Conservation (phyloP, 2,797 vertebrate species). For the Typhlichthys eigenmanni region DNA sequence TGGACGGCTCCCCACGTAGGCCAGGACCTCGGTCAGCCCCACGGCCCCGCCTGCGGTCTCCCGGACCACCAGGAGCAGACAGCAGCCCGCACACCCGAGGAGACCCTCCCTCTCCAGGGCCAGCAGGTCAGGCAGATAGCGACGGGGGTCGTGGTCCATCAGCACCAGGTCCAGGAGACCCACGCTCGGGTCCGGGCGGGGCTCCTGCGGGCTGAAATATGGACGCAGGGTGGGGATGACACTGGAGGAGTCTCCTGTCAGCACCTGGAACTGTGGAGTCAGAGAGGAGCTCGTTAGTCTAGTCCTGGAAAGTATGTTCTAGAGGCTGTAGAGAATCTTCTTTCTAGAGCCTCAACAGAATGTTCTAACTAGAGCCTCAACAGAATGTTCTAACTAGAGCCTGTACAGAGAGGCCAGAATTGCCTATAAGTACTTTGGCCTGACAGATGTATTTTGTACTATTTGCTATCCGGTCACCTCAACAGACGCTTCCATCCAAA, state of each 20-base stretch:
- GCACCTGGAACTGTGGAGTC: slow-evolving; percentile 64
- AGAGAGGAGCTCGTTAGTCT: background rate
- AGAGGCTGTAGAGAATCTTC: too few relatives aligned
- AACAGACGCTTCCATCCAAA: too few relatives aligned
- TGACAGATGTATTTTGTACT: too few relatives aligned
- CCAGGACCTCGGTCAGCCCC: slow-evolving; percentile 34
- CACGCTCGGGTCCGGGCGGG: background rate
- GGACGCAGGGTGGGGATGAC: slow-evolving; percentile 51
- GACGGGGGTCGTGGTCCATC: slow-evolving; percentile 69
- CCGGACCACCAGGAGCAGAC: slow-evolving; percentile 60
- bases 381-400: too few relatives aligned
- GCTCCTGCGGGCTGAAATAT: slow-evolving; percentile 21
- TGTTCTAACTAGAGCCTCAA: too few relatives aligned
- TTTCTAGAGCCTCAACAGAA: background rate
- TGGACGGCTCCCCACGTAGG: slow-evolving; percentile 38
- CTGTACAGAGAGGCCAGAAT: too few relatives aligned
- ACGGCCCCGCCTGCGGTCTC: slow-evolving; percentile 5
- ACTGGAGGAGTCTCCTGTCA: slow-evolving; percentile 60
- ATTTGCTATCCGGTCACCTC: too few relatives aligned
- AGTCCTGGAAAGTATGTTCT: background rate
- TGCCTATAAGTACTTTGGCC: too few relatives aligned
- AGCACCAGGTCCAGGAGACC: slow-evolving; percentile 59
- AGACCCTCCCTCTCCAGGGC: slow-evolving; percentile 58
- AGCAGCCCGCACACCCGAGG: slow-evolving; percentile 53
- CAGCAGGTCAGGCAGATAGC: slow-evolving; percentile 67